These are phyloP conservation scores for Panthera tigris DNA, from an alignment of 2,113 vertebrate genomes.

Conservation along the genomic window DNA sequence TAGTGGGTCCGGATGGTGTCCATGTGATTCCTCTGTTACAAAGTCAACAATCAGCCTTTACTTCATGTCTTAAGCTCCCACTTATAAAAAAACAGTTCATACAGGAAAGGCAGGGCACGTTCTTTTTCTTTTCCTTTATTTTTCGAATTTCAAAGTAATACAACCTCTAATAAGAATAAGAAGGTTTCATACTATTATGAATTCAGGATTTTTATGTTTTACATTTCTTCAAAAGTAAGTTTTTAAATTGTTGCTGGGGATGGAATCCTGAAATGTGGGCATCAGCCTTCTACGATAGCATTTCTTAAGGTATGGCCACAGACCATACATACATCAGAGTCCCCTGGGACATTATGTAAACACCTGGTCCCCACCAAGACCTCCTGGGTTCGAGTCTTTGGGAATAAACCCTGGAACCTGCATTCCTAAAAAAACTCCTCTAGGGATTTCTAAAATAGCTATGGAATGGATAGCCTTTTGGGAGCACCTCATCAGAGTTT, in stretches of 20 bases:
- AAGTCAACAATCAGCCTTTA: background rate
- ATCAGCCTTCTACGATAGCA: background rate
- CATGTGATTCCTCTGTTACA: background rate
- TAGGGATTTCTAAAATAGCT: background rate
- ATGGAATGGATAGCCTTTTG: background rate
- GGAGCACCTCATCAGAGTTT: background rate
- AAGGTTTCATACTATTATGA: background rate
- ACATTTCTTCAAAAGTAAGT: background rate
- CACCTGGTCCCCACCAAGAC: background rate
- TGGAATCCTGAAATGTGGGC: background rate
- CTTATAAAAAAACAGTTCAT: background rate
- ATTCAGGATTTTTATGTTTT: background rate
- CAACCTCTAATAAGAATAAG: background rate
- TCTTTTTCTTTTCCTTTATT: background rate
- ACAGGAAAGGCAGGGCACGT: background rate
- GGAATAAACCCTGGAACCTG: background rate
- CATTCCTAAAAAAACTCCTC: background rate
- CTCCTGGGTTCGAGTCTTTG: background rate
- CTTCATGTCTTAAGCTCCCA: background rate
- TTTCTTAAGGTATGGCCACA: background rate
- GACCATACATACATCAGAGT: background rate
- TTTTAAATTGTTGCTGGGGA: conserved; percentile 22
- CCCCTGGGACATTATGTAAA: background rate
- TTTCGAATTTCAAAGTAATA: background rate
- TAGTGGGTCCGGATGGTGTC: background rate